Percentiles rank a stretch among this genome's conserved stretches.
Evolutionary conservation across 2,113 vertebrate genomes (phyloP).

Genomic region (Recurvirostra avosetta): DNA sequence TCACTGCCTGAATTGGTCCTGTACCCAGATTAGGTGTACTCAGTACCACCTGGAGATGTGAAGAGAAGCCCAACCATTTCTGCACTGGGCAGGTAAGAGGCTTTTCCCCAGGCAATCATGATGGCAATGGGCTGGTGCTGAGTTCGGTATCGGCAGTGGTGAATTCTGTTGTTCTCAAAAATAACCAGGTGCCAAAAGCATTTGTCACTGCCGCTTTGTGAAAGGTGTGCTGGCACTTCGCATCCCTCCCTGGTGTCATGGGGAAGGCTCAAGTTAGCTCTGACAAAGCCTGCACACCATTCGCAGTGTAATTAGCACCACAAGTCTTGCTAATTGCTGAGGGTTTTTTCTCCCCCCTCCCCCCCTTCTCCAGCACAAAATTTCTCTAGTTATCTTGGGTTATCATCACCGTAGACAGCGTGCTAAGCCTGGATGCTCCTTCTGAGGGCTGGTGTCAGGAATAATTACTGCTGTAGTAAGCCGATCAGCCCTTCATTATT

Average conservation of each 20-base stretch:
- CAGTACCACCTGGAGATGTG: background rate
- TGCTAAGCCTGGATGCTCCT: conserved; percentile 40
- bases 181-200: conserved; percentile 4
- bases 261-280: background rate
- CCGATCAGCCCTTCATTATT: conserved; percentile 66
- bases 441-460: conserved; percentile 53
- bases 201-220: background rate
- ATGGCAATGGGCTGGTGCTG: background rate
- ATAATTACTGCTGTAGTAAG: conserved; percentile 56
- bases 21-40: background rate
- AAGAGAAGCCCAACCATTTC: background rate
- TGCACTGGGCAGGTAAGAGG: fast-evolving
- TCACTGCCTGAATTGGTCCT: background rate
- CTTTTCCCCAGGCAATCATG: background rate
- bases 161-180: background rate
- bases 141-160: background rate
- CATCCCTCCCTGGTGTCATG: background rate
- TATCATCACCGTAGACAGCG: conserved; percentile 25
- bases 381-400: conserved; percentile 42
- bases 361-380: background rate
- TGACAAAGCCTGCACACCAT: conserved; percentile 14
- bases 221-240: background rate
- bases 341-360: background rate
- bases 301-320: conserved; percentile 65
- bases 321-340: conserved; percentile 33